Conservation (phyloP, 1,140 invertebrate species). For the Diorhabda sublineata region DNA sequence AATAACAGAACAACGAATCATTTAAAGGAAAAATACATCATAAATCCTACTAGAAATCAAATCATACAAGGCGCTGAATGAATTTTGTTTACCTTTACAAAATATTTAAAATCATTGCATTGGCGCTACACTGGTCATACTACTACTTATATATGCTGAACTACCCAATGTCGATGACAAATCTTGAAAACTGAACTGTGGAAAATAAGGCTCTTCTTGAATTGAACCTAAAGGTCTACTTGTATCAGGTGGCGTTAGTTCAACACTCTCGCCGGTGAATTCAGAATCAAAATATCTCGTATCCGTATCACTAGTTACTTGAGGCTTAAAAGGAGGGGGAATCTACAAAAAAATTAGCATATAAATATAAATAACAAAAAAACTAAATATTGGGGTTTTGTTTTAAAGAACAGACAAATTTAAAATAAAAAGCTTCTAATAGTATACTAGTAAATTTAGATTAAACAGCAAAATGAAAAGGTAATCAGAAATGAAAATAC, state of each 20-base stretch:
- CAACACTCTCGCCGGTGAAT: conserved; percentile 96
- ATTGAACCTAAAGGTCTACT: conserved; percentile 56
- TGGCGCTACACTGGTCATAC: conserved; percentile 41
- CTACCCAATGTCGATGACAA: conserved; percentile 46
- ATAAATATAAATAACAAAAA: too few relatives aligned
- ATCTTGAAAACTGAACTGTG: conserved; percentile 66
- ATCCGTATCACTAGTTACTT: conserved; percentile 93
- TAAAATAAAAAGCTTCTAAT: too few relatives aligned
- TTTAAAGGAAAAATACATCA: not conserved
- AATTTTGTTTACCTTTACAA: not conserved
- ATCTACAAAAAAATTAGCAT: conserved; percentile 53
- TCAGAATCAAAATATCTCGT: conserved; percentile 97
- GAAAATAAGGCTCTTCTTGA: conserved; percentile 62
- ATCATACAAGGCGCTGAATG: not conserved
- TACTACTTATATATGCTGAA: conserved; percentile 43
- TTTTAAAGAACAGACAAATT: too few relatives aligned
- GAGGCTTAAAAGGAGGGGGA: conserved; percentile 90
- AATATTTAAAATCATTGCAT: conserved; percentile 36
- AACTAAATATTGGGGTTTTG: too few relatives aligned
- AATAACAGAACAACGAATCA: not conserved
- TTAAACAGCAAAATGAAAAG: too few relatives aligned
- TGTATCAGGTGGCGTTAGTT: conserved; percentile 88
- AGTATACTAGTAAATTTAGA: too few relatives aligned
- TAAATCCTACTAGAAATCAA: not conserved
- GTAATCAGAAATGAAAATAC: too few relatives aligned